These are phyloP conservation scores for Anolis sagrei DNA, from an alignment of 2,113 vertebrate species.

Conservation along the genomic window DNA sequence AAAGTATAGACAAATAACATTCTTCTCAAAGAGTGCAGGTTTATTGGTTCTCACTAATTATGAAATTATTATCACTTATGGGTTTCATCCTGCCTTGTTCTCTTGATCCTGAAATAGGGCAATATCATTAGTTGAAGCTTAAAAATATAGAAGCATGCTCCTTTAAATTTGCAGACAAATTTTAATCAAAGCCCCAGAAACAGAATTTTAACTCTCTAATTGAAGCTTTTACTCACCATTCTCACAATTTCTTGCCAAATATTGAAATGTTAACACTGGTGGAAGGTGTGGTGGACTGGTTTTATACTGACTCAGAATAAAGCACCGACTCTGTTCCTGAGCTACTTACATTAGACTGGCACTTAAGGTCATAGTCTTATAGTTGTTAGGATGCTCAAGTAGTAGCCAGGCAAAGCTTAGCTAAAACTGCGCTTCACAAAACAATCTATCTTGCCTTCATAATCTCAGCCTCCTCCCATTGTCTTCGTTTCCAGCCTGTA, in stretches of 20 bases:
- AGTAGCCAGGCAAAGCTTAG: neutral
- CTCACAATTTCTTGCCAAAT: neutral
- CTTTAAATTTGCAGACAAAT: neutral
- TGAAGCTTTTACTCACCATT: neutral
- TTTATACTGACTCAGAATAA: too few species aligned
- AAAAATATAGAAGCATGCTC: neutral
- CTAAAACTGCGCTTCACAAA: neutral
- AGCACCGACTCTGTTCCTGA: neutral
- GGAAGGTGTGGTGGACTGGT: too few species aligned
- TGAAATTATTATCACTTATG: neutral
- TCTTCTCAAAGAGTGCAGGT: neutral
- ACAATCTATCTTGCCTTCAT: neutral
- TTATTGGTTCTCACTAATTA: neutral
- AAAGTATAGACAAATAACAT: neutral
- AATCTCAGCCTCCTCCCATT: neutral
- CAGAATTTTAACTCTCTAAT: neutral
- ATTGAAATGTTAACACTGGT: too few species aligned
- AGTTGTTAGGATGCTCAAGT: too few species aligned
- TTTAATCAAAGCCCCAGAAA: neutral
- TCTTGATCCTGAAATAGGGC: constrained; percentile 15
- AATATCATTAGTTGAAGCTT: neutral
- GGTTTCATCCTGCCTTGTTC: neutral
- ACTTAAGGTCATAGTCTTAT: neutral
- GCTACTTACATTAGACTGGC: neutral
- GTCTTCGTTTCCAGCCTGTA: neutral